phyloP scores from a whole-genome alignment of 2,113 vertebrate genomes.

The Sander lucioperca region DNA sequence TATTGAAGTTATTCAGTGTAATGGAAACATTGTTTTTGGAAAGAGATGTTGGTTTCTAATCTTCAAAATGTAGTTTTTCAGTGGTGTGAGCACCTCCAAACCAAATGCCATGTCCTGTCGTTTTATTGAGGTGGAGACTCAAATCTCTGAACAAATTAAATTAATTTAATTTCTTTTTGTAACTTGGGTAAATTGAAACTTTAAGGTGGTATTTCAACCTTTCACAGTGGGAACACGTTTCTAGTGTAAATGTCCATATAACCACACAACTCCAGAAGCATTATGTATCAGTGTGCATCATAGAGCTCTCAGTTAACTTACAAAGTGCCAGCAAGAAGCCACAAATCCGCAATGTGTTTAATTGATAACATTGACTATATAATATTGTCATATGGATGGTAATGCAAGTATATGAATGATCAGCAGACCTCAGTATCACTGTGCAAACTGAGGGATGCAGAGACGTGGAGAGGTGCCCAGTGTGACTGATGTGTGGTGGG shows the following conservation, averaged over 20 bases:
- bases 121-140: background rate
- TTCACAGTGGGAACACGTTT: background rate
- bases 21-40: background rate
- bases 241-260: background rate
- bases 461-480: constrained; percentile 7
- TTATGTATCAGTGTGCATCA: background rate
- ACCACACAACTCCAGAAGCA: background rate
- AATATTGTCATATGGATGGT: background rate
- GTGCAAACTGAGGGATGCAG: constrained; percentile 10
- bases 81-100: background rate
- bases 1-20: background rate
- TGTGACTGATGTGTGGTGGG: constrained; percentile 34
- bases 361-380: background rate
- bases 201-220: background rate
- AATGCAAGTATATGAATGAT: background rate
- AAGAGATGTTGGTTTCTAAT: background rate
- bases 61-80: background rate
- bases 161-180: background rate
- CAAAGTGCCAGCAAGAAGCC: background rate
- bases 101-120: background rate
- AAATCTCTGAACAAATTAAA: background rate
- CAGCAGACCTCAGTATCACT: background rate
- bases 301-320: background rate
- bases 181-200: background rate
- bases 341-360: background rate